Evolutionary conservation across 2,113 vertebrate species (phyloP), one percentile per base, ranked within the genome.

Genomic region (Mobula hypostoma): DNA sequence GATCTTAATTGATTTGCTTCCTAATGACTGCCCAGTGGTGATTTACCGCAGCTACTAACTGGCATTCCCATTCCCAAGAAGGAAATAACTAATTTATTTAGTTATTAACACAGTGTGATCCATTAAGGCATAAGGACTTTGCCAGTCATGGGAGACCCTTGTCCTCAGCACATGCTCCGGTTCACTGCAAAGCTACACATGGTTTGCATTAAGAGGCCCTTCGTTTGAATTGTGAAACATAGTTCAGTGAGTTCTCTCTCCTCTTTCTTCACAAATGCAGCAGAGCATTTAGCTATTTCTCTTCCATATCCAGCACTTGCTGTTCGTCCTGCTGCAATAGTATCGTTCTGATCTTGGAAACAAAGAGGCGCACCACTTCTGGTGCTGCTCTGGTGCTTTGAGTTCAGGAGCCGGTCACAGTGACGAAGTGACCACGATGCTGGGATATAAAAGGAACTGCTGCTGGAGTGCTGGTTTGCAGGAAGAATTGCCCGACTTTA

Each of bases 11-110:
- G 68, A 56, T 76, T 24, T 27, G 8, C 91, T 93, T 93, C 36
- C 91, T 27, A 48, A 93, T 76, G 68, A 40, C 91, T 48, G 36
- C 19, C 91, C 91, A 48, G 21, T 6, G 70, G 70, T 56, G 91
- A 29, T 74, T 48, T 74, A 48, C 40, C 74, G 68, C 48, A 29
- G 40, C 91, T 48, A 27, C 24, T 48, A 93, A 36, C 68, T 74
- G 68, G 72, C 36, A 27, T 11, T 93, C 21, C 70, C 19, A 19
- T 66, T 90, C 61, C 58, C 6, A 32, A 29, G 40, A 93, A 29
- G 91, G 91, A 56, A 76, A 93, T 93, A 93, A 93, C 91, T 70
- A 74, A 76, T 93, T 93, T 93, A 74, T 93, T 93, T 56, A 93
- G 68, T 56, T 74, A 93, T 14, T 93, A 76, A 93, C 21, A 56